Conservation (phyloP, 2,888 invertebrate genomes). For the Scaptomyza flava region DNA sequence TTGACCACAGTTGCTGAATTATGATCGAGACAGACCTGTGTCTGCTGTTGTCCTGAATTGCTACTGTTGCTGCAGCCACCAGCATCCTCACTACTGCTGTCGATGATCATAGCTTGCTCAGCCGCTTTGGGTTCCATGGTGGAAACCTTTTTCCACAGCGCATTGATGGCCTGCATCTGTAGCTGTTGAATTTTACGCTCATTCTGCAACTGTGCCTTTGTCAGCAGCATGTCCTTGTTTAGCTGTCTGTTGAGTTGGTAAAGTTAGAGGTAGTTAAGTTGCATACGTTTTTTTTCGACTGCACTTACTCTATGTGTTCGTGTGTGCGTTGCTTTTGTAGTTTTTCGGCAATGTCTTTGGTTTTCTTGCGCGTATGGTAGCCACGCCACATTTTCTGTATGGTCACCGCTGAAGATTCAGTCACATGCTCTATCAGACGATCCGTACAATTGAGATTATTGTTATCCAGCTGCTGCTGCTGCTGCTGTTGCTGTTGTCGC, state of each 20-base stretch:
- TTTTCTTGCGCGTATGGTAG: slow-evolving; percentile 89
- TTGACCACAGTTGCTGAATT: slow-evolving; percentile 87
- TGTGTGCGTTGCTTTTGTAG: slow-evolving; percentile 91
- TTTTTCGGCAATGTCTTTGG: slow-evolving; percentile 86
- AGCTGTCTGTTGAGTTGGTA: slow-evolving; percentile 87
- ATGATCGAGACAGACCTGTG: slow-evolving; percentile 83
- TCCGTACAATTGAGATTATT: slow-evolving; percentile 55
- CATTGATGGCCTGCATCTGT: slow-evolving; percentile 96
- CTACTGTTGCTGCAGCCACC: neutral
- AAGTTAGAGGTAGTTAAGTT: slow-evolving; percentile 4
- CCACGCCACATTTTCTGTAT: slow-evolving; percentile 96
- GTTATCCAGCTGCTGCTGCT: slow-evolving; percentile 66
- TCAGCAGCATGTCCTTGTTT: slow-evolving; percentile 93
- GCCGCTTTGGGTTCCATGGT: slow-evolving; percentile 84
- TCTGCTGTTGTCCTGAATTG: slow-evolving; percentile 25
- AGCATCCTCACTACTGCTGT: slow-evolving; percentile 11
- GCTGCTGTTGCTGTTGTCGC: slow-evolving; percentile 84
- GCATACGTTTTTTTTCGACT: neutral
- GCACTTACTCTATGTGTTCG: slow-evolving; percentile 92
- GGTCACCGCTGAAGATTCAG: slow-evolving; percentile 88
- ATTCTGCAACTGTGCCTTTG: slow-evolving; percentile 92
- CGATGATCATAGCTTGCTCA: slow-evolving; percentile 12
- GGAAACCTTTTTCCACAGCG: slow-evolving; percentile 94
- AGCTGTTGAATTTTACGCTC: slow-evolving; percentile 93
- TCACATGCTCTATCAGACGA: slow-evolving; percentile 69